phyloP scores from a whole-genome alignment of 1,140 invertebrate genomes.

The Dendroctonus valens region DNA sequence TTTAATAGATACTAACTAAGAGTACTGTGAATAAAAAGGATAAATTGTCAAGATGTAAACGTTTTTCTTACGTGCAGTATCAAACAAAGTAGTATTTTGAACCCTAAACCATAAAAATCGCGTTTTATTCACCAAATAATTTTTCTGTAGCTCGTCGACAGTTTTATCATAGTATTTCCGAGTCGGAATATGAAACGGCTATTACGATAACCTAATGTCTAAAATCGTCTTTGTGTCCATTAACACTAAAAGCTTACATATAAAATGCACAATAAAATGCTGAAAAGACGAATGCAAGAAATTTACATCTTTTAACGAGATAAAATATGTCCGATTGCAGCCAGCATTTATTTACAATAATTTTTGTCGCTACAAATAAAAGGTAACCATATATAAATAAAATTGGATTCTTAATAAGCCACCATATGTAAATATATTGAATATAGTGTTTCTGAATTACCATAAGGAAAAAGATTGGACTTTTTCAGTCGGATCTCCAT shows the following conservation, averaged over 20 bases:
- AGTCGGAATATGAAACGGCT: constrained; percentile 10
- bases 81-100: background rate
- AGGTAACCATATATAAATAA: constrained; percentile 11
- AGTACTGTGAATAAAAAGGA: no score
- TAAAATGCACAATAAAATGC: constrained; percentile 18
- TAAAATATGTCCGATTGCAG: constrained; percentile 6
- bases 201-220: constrained; percentile 10
- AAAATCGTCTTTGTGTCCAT: constrained; percentile 14
- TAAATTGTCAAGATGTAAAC: no score
- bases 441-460: constrained; percentile 17
- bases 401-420: constrained; percentile 18
- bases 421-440: constrained; percentile 19
- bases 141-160: constrained; percentile 2
- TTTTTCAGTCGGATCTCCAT: constrained; percentile 7
- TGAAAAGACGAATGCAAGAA: constrained; percentile 12
- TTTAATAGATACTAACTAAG: no score
- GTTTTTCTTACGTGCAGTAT: background rate
- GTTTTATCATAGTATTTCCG: background rate
- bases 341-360: constrained; percentile 8
- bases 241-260: constrained; percentile 17
- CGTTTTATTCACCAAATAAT: background rate
- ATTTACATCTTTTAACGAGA: constrained; percentile 15
- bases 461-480: constrained; percentile 1
- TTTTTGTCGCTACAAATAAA: constrained; percentile 15
- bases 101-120: background rate